Evolutionary conservation across 2,113 vertebrate species (phyloP).

Genomic region (Epinephelus cyanopodus): DNA sequence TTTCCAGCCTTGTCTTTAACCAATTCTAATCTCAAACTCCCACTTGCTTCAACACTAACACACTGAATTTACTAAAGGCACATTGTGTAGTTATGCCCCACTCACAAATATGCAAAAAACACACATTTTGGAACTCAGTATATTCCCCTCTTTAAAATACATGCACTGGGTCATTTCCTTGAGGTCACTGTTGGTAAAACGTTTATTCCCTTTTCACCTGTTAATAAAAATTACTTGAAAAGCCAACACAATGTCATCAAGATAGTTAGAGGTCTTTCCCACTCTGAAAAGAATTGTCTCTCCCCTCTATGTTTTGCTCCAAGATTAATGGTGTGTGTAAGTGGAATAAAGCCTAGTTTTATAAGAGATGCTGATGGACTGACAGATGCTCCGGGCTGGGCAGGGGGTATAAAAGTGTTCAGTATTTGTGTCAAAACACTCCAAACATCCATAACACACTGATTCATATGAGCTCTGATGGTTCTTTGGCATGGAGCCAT

Average conservation of each 20-base stretch:
- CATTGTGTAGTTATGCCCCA: not conserved
- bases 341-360: conserved; percentile 16
- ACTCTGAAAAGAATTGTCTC: not conserved
- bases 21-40: not conserved
- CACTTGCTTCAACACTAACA: not conserved
- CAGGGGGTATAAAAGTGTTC: conserved; percentile 5
- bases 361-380: not conserved
- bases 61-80: not conserved
- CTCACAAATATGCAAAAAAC: not conserved
- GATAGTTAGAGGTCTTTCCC: not conserved
- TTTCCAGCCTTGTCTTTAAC: not conserved
- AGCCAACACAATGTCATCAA: not conserved
- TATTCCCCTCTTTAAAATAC: not conserved
- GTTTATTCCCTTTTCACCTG: not conserved
- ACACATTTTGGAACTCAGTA: not conserved
- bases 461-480: not conserved
- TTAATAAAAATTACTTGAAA: not conserved
- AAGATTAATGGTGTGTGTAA: not conserved
- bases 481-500: not conserved
- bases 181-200: not conserved
- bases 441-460: conserved; percentile 3
- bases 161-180: not conserved
- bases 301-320: not conserved
- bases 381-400: not conserved
- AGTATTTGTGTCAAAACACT: conserved; percentile 7